phyloP scores from a whole-genome alignment of 2,113 vertebrate genomes.

The Cichladusa arquata region DNA sequence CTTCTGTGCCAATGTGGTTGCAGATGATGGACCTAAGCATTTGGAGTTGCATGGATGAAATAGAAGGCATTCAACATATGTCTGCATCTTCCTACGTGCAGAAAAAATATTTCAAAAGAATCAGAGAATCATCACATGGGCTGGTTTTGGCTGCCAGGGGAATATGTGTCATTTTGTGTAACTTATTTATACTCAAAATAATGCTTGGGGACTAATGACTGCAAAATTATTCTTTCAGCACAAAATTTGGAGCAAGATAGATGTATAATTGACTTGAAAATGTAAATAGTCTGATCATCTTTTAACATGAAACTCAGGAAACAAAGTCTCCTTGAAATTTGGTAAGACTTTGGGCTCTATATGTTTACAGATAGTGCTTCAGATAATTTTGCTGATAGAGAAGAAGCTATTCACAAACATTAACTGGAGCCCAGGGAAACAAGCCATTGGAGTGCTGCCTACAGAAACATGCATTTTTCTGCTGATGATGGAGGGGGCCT shows the following conservation, averaged over 20 bases:
- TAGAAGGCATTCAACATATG: not conserved
- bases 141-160: not conserved
- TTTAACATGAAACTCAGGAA: not conserved
- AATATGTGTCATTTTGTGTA: not conserved
- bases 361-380: not conserved
- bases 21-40: not conserved
- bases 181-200: not conserved
- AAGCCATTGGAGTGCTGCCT: not conserved
- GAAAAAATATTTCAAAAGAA: not conserved
- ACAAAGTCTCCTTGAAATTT: not conserved
- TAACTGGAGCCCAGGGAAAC: slow-evolving; percentile 1
- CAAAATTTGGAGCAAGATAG: not conserved
- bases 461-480: not conserved
- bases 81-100: not conserved
- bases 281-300: not conserved
- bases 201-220: not conserved
- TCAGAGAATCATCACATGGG: not conserved
- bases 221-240: not conserved
- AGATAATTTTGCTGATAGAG: not conserved
- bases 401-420: not conserved
- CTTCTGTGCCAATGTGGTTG: not conserved
- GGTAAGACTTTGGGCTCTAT: not conserved
- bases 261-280: not conserved
- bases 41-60: accelerated
- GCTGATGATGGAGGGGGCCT: not conserved